Evolutionary conservation across 2,797 vertebrate genomes (phyloP).

Genomic region (Paedocypris micromegethes): DNA sequence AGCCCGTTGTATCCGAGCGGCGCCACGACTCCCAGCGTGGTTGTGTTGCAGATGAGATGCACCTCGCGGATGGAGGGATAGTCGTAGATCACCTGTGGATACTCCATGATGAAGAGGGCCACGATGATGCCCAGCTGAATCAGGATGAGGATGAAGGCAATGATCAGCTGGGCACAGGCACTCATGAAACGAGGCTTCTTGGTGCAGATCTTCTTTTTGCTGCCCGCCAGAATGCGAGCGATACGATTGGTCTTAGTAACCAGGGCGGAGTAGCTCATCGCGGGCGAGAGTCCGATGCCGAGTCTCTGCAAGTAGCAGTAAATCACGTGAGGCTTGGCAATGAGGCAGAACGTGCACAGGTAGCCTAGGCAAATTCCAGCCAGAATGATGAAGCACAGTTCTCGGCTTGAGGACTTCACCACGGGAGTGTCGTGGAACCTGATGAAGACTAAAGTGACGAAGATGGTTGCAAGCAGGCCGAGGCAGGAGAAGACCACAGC

Average conservation of each 20-base stretch:
- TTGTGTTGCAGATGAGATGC: slow-evolving; percentile 94
- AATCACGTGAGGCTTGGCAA: slow-evolving; percentile 88
- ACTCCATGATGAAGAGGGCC: slow-evolving; percentile 93
- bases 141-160: slow-evolving; percentile 90
- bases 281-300: slow-evolving; percentile 93
- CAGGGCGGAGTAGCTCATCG: slow-evolving; percentile 97
- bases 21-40: slow-evolving; percentile 92
- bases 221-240: slow-evolving; percentile 95
- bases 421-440: slow-evolving; percentile 95
- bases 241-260: slow-evolving; percentile 97
- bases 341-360: slow-evolving; percentile 95
- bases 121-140: slow-evolving; percentile 95
- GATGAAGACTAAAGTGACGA: slow-evolving; percentile 91
- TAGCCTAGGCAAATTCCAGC: slow-evolving; percentile 95
- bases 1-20: slow-evolving; percentile 96
- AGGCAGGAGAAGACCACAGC: slow-evolving; percentile 94
- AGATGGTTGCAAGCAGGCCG: slow-evolving; percentile 89
- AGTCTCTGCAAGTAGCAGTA: slow-evolving; percentile 95
- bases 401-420: slow-evolving; percentile 96
- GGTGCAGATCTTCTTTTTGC: slow-evolving; percentile 99
- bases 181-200: slow-evolving; percentile 99
- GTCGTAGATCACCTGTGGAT: slow-evolving; percentile 91
- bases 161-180: slow-evolving; percentile 94
- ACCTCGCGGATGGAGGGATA: slow-evolving; percentile 95
- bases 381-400: slow-evolving; percentile 98